These are phyloP conservation scores for Gambusia affinis DNA, from an alignment of 2,113 vertebrate species.

Conservation along the genomic window DNA sequence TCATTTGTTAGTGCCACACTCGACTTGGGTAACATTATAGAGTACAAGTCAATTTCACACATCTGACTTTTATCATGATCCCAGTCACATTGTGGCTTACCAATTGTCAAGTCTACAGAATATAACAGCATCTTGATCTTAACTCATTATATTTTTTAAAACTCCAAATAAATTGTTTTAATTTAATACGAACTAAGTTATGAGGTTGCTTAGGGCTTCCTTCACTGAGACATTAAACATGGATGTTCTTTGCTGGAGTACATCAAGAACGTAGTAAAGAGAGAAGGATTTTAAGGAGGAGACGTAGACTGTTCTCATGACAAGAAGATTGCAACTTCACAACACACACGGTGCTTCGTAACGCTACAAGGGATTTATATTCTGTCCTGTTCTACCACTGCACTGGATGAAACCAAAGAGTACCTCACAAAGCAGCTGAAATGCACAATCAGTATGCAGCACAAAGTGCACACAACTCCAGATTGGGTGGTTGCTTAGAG, in stretches of 20 bases:
- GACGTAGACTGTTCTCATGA: background rate
- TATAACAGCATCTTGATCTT: background rate
- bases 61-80: background rate
- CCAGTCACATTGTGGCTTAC: background rate
- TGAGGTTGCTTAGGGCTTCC: background rate
- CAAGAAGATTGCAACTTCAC: background rate
- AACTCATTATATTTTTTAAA: background rate
- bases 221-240: background rate
- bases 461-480: background rate
- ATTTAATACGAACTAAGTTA: background rate
- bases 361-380: background rate
- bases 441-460: background rate
- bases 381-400: background rate
- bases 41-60: background rate
- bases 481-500: background rate
- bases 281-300: background rate
- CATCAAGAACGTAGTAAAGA: background rate
- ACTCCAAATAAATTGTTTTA: background rate
- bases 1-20: background rate
- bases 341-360: background rate
- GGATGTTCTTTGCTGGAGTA: background rate
- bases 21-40: constrained; percentile 1
- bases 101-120: background rate
- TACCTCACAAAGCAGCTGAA: background rate
- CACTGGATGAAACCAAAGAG: background rate